Base-by-base conservation (phyloP, 2,113 vertebrate species). In the Chloebia gouldiae region DNA sequence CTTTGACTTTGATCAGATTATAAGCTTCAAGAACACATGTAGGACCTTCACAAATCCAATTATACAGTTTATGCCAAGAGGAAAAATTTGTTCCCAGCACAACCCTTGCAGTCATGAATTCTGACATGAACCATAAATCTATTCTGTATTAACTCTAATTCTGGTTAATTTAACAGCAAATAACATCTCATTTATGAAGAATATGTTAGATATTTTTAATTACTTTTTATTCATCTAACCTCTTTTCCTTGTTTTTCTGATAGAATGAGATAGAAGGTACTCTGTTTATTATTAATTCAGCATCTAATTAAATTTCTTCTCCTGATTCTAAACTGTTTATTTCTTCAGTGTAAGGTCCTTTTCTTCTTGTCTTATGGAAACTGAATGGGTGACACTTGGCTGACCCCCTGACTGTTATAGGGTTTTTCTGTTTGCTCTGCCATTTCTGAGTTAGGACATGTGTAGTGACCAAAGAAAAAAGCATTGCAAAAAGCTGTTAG, bases 1-100 rank as follows among this genome's bases (percentile, higher is more conserved):
- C 66, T 90, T 92, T 76, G 57, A 63, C 68, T 95, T 84, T 73
- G 47, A 86, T 81, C 45, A 92, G 68, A 88, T 88, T 90, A 94
- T 78, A 24, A 81, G 50, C 68, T 83, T 88, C 68, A 78, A 65
- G 39, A 90, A 70, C 45, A 84, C 30, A n/a, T 49, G 50, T 75
- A 81, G 60, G 35, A 81, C 80, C 66, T 90, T 71, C 70, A 72
- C 11, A 80, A 93, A 96, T 85, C 78, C 53, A 87, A 56, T 96
- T 85, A 81, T 15, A 72, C 21, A 44, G 24, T 86, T 89, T 81
- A 50, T 71, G 39, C 39, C 56, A 85, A n/a, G 53, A 94, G 44
- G 73, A 95, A 84, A 89, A 81, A 40, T 89, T 91, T 91, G n/a
- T 72, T 91, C 70, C 66, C 44, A 64, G 28, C 11, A 63, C 42